Evolutionary conservation across 2,797 vertebrate species (phyloP), one percentile per base, ranked within the genome.

Genomic region (Sphaeramia orbicularis): DNA sequence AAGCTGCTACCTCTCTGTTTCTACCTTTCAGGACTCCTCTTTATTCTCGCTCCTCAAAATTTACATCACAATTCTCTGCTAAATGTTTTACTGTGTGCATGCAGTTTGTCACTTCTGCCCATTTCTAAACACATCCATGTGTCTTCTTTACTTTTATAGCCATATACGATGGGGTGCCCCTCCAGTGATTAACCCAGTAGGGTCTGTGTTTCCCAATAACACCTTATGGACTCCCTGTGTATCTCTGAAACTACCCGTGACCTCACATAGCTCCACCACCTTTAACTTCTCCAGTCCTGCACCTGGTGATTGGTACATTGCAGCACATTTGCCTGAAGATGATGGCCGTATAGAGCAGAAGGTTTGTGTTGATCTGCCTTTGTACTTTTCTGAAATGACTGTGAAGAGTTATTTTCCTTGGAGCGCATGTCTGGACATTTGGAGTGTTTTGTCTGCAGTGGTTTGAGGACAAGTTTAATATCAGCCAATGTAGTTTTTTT

Each of bases 331-430:
- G 55, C 97, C 98, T 0, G 90, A 96, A 65, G 93, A 97, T 8
- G 92, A 95, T 0, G 94, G 96, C 7, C 96, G 95, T 87, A 99
- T 99, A 3, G 93, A 98, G 76, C 94, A 99, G 60, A 96, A 98
- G 96, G 96, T 97, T 65, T 89, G 91, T 37, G 2, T 32, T 0
- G 4, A 35, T 21, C 44, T 37, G 3, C 9, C 21, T 47, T 55
- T n/a, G 40, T 32, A 6, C 1, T 52, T 6, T 32, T 21, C 1
- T 15, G 14, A 27, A 49, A 2, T 62, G 32, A 7, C 4, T 42
- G 6, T 40, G 13, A 0, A 14, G 5, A 42, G 13, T 24, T 2
- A 13, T 7, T 40, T 10, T 41, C 11, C 13, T 2, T 41, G 10
- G 2, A 24, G 42, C 35, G 4, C n/a, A 7, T 21, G 9, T 40